Evolutionary conservation across 30 jellyfish, hydroid and myxozoan species (phyloP), one percentile per base, ranked within the genome.

Genomic region (Haliclystus octoradiatus): DNA sequence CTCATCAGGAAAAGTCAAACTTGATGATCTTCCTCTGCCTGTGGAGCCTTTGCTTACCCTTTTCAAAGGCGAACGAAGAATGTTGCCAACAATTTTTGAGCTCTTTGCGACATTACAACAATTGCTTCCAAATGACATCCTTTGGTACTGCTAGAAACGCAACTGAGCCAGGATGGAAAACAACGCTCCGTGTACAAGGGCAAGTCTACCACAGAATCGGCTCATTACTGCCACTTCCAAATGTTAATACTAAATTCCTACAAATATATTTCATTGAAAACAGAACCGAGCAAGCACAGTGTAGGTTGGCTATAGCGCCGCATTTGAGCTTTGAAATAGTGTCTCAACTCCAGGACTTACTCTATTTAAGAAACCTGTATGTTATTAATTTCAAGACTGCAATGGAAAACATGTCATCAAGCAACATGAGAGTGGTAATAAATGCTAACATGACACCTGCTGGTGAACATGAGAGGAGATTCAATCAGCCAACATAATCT

Each of bases 371-470:
- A 4, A 3, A 68, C 46, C 4, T 2, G n/a, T 68, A 27, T 1
- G 33, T 34, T 2, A 4, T 69, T 3, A 2, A 19, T 2, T 68
- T 68, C 77, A 68, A 22, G 2, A 27, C 73, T 2, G 79, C 81
- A 23, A 2, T 70, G 9, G 79, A 70, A 1, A 7, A 52, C 3
- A 52, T 52, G 49, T 49, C 79, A 52, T 22, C 79, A 1, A 49
- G 35, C 1, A 9, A 3, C 82, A 3, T 1, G 14, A 67, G 19
- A 52, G 35, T 70, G 12, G 82, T 4, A 1, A 26, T 70, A 3
- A 1, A 2, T 12, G 83, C 81, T 2, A 79, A 70, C 79, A 70
- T 49, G 49, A 50, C 80, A 12, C 81, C 81, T n/a, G 25, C 64
- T 4, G 81, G 80, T 1, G 19, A 70, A 23, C 81, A 70, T 33